Evolutionary conservation across 2,113 vertebrate species (phyloP), one percentile per base, ranked within the genome.

Genomic region (Xenus cinereus): DNA sequence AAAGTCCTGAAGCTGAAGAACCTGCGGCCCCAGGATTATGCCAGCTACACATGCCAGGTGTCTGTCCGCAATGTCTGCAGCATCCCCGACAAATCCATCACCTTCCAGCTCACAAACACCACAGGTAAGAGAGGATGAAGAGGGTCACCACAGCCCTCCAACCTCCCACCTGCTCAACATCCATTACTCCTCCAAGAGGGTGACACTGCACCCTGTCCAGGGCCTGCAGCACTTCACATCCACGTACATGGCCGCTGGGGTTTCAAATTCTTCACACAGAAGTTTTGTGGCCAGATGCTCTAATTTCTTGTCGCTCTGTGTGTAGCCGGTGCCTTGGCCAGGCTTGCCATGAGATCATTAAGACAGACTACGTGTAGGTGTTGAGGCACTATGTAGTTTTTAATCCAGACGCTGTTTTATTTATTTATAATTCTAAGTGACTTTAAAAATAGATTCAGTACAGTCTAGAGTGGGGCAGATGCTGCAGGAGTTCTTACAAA

Each of bases 1-100:
- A 99, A 99, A 98, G 99, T 99, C 93, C 97, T 99, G 97, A 99
- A 99, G 95, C 97, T 99, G 96, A 99, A 99, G 98, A 99, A 99
- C 91, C 97, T 99, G 45, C 94, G 99, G 57, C 99, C 99, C 16
- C 99, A 99, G 93, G 99, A 99, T 97, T 99, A 99, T 30, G 99
- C 99, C 85, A 99, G 99, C 97, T 99, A 99, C 95, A 99, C 99
- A 0, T 99, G 99, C 91, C 99, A 99, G 97, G 99, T 99, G 97
- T 99, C 99, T 0, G 99, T 99, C 17, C 99, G 99, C 63, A 99
- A 99, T 0, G 99, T 99, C 77, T 99, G 99, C 26, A 99, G 98
- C 95, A 99, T 99, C 86, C 98, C 98, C 7, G 99, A 99, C 95
- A 99, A 98, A 93, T 98, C 99, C 1, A 98, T 99, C 97, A 99